Base-by-base conservation (phyloP, 2,888 invertebrate species). In the Xanthia togata region DNA sequence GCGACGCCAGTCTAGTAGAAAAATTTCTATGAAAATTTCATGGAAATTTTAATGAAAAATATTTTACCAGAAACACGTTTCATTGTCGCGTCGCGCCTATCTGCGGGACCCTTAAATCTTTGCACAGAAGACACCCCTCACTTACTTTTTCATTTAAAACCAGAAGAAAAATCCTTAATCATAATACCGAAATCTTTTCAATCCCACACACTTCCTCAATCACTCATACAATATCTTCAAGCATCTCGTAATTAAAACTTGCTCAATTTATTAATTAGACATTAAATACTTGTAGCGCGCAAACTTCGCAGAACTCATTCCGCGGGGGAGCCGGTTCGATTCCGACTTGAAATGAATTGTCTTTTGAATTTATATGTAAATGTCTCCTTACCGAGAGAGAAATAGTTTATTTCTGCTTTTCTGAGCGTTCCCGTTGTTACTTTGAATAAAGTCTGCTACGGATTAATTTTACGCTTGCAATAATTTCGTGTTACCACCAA, bases 321-420 rank as follows among this genome's bases (percentile, higher is more conserved):
- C 90, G 84, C 86, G 85, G 17, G 68, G 90, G 79, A 87, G 78
- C 85, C 86, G 84, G 92, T 93, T 94, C 92, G 93, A 93, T 92
- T 92, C 91, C 89, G 85, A 74, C 81, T 83, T 77, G 87, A 79
- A 88, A 84, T 84, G 88, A 88, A 91, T 91, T 91, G 91, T 91
- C 92, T 92, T 89, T 89, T 89, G 90, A 92, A 94, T 94, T 93
- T 93, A 92, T 92, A 93, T 94, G 93, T 91, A 91, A 94, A 93
- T 94, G 88, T 76, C 83, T 74, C 63, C 69, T 76, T 79, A 79
- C 84, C 82, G 86, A 86, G 89, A 86, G 87, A 87, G 85, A 85
- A 70, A 87, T 90, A 91, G 90, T 91, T 93, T 92, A 91, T 91
- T 91, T 90, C 88, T 90, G 88, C 88, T 84, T 88, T 84, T 90